phyloP scores from a whole-genome alignment of 2,113 vertebrate species.

The Corapipo altera region DNA sequence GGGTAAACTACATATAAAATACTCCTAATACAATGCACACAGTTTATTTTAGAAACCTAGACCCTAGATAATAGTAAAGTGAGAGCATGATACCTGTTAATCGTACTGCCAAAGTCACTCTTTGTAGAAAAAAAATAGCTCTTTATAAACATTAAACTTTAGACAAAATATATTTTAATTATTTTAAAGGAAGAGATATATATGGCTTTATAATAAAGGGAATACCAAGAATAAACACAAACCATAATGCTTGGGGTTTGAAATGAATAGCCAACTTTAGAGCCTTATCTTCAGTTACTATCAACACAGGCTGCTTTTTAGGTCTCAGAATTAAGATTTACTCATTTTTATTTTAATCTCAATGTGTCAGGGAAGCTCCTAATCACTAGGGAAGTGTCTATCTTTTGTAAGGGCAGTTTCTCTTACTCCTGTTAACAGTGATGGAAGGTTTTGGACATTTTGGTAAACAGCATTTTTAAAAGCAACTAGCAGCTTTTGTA shows the following conservation, averaged over 20 bases:
- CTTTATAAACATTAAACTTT: not conserved
- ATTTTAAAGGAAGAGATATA: not conserved
- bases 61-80: not conserved
- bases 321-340: not conserved
- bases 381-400: not conserved
- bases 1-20: not conserved
- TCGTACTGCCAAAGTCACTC: not conserved
- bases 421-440: not conserved
- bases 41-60: not conserved
- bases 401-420: not conserved
- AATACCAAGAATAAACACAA: not conserved
- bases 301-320: not conserved
- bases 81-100: not conserved
- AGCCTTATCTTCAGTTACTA: not conserved
- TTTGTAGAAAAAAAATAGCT: not conserved
- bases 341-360: not conserved
- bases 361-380: not conserved
- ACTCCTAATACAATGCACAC: not conserved
- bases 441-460: not conserved
- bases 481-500: not conserved
- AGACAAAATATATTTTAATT: not conserved
- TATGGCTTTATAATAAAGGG: not conserved
- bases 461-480: not conserved
- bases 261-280: not conserved
- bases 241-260: not conserved